Evolutionary conservation across 2,888 invertebrate species (phyloP).

Genomic region (Nowickia ferox): DNA sequence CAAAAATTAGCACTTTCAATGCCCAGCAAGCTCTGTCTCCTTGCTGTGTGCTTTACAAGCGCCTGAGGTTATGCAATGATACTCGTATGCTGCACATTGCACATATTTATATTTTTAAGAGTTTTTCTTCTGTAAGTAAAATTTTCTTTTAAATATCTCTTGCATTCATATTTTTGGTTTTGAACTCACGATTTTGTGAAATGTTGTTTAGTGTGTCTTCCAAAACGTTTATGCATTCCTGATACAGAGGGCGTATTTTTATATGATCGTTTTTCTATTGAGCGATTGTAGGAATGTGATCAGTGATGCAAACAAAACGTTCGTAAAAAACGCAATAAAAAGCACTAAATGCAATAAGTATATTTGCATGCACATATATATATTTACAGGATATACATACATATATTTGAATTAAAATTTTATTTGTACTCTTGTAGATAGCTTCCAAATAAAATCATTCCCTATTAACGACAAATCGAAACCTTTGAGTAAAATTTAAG

Average conservation of each 20-base stretch:
- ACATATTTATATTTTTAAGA: conserved; percentile 1
- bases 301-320: no score
- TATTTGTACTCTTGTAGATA: no score
- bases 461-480: no score
- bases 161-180: conserved; percentile 16
- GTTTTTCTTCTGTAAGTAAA: not conserved
- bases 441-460: no score
- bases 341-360: not conserved
- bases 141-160: conserved; percentile 30
- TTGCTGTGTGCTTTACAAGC: conserved; percentile 48
- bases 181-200: conserved; percentile 52
- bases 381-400: no score
- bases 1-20: conserved; percentile 46
- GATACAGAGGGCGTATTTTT: conserved; percentile 50
- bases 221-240: conserved; percentile 45
- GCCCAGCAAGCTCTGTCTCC: not conserved
- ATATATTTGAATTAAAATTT: no score
- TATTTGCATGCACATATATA: not conserved
- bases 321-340: no score
- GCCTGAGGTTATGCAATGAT: conserved; percentile 80
- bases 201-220: not conserved
- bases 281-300: conserved; percentile 2
- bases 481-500: no score
- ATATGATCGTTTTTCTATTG: not conserved
- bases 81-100: conserved; percentile 66